Evolutionary conservation across 2,888 invertebrate species (phyloP).

Genomic region (Calephelis perditalis): DNA sequence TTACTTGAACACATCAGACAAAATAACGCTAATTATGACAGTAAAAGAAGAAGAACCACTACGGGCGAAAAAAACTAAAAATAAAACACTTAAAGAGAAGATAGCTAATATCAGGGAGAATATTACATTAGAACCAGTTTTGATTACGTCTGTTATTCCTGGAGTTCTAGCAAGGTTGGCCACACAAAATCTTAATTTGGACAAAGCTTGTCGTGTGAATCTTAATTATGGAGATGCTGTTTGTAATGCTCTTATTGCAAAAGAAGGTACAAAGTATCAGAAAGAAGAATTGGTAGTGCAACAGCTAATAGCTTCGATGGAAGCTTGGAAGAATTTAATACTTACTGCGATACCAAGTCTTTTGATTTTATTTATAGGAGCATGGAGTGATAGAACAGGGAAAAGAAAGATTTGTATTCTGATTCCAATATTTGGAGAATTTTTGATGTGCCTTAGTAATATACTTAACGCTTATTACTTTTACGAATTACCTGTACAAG

Average conservation of each 20-base stretch:
- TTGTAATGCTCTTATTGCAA: slow-evolving; percentile 84
- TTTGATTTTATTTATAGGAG: slow-evolving; percentile 76
- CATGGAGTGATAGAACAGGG: slow-evolving; percentile 79
- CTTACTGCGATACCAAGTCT: slow-evolving; percentile 74
- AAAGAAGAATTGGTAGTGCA: slow-evolving; percentile 80
- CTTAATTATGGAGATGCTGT: slow-evolving; percentile 82
- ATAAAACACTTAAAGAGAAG: slow-evolving; percentile 61
- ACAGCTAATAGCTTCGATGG: slow-evolving; percentile 72
- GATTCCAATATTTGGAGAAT: slow-evolving; percentile 73
- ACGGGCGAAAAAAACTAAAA: slow-evolving; percentile 40
- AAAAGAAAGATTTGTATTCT: slow-evolving; percentile 77
- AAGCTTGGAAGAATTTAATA: slow-evolving; percentile 74
- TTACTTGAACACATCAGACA: slow-evolving; percentile 18
- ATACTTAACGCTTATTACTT: slow-evolving; percentile 74
- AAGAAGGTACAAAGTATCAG: slow-evolving; percentile 81
- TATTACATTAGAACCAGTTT: slow-evolving; percentile 82
- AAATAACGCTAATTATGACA: slow-evolving; percentile 38
- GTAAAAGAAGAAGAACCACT: slow-evolving; percentile 50
- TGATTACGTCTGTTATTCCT: slow-evolving; percentile 81
- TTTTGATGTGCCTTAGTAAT: slow-evolving; percentile 65
- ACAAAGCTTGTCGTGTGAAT: slow-evolving; percentile 91
- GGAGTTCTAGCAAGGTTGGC: slow-evolving; percentile 83
- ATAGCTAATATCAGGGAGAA: slow-evolving; percentile 68
- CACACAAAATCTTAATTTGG: slow-evolving; percentile 89
- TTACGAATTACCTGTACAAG: slow-evolving; percentile 71